Evolutionary conservation across 2,797 vertebrate species (phyloP).

Genomic region (Platyrinchus mystaceus): DNA sequence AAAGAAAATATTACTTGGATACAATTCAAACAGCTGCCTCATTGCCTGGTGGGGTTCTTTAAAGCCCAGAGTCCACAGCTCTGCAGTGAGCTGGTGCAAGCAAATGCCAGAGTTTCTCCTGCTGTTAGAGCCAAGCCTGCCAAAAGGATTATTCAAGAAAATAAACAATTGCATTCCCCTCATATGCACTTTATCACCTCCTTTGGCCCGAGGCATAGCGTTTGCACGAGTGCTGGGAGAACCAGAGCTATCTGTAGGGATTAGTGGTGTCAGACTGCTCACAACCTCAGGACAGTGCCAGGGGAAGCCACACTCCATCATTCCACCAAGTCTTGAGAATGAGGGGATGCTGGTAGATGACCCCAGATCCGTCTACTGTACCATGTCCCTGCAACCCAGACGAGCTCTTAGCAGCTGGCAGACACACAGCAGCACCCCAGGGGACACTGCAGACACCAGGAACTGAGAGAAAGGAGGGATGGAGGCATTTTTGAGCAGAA

Average conservation of each 20-base stretch:
- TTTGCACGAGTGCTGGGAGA: not conserved
- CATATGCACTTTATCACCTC: not conserved
- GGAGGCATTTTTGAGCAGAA: not conserved
- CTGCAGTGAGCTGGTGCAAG: not conserved
- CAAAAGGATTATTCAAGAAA: not conserved
- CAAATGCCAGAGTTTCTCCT: not conserved
- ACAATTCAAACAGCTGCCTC: not conserved
- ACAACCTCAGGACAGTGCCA: fast-evolving
- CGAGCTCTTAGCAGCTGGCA: not conserved
- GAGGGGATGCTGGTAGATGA: fast-evolving
- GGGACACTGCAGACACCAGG: not conserved
- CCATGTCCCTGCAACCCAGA: not conserved
- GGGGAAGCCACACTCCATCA: fast-evolving
- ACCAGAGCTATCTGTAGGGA: not conserved
- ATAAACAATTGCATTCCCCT: not conserved
- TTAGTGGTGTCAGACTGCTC: not conserved
- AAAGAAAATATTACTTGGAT: not conserved
- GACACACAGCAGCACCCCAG: not conserved
- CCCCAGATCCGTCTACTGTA: fast-evolving
- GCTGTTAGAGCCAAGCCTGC: not conserved
- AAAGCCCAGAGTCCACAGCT: not conserved
- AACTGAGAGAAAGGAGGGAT: fast-evolving
- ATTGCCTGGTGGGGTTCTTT: not conserved
- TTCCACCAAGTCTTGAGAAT: not conserved
- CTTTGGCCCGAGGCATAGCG: fast-evolving